These are phyloP conservation scores for Brachystomella parvula DNA, from an alignment of 1,140 invertebrate species.

Conservation along the genomic window DNA sequence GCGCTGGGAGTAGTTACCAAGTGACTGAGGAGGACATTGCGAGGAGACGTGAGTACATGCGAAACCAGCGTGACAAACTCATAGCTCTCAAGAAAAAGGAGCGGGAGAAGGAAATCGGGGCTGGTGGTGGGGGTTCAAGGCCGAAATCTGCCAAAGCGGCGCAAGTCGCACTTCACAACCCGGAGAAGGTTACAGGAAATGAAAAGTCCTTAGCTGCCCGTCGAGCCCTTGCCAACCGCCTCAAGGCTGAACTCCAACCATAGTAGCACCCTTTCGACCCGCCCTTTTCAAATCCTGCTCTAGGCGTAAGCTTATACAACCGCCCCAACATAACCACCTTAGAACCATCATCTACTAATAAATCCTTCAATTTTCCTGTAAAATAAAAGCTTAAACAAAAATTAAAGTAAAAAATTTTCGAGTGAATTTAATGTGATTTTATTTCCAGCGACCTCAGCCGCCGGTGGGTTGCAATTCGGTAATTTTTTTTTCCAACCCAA, in stretches of 20 bases:
- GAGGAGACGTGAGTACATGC: slow-evolving; percentile 71
- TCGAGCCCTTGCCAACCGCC: slow-evolving; percentile 67
- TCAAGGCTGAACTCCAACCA: slow-evolving; percentile 54
- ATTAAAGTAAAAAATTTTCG: background rate
- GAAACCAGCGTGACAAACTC: slow-evolving; percentile 78
- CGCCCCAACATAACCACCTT: background rate
- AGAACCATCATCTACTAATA: background rate
- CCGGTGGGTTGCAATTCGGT: no score
- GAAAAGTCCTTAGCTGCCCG: slow-evolving; percentile 63
- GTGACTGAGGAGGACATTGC: slow-evolving; percentile 57
- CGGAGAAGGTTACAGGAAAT: slow-evolving; percentile 42
- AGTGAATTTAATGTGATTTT: background rate
- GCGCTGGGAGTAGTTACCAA: no score
- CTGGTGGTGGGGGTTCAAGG: slow-evolving; percentile 43
- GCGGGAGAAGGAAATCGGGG: slow-evolving; percentile 54
- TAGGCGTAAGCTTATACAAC: background rate
- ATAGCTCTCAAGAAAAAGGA: slow-evolving; percentile 78
- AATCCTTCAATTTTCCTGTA: background rate
- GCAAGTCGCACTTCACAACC: slow-evolving; percentile 48
- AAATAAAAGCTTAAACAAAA: background rate
- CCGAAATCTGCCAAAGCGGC: slow-evolving; percentile 64
- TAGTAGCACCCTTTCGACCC: background rate
- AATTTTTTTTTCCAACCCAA: no score
- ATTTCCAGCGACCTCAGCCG: no score
- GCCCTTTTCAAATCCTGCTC: background rate